Conservation (phyloP, 1,140 invertebrate genomes). For the Leptinotarsa undecemlineata region DNA sequence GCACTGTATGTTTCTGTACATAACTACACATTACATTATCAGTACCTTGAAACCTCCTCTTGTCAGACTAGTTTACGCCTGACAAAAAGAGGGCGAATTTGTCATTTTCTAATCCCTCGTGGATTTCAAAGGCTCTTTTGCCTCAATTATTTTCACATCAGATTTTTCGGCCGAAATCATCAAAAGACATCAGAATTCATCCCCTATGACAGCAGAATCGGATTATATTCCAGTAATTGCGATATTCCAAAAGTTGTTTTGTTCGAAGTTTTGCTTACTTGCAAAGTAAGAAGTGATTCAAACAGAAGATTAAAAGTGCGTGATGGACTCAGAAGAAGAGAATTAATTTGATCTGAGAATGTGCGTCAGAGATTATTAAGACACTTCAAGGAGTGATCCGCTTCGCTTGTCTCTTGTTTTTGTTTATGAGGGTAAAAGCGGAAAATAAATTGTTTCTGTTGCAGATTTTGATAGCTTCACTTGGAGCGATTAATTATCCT, state of each 20-base stretch:
- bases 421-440: neutral
- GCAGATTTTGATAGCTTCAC: neutral
- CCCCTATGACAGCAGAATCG: neutral
- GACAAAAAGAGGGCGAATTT: too few species aligned
- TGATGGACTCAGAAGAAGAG: neutral
- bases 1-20: too few species aligned
- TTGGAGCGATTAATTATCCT: too few species aligned
- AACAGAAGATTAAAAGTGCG: conserved; percentile 5
- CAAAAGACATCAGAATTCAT: neutral
- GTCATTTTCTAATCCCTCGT: neutral
- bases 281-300: neutral
- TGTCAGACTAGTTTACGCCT: neutral
- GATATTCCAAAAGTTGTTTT: neutral
- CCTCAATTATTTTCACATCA: neutral
- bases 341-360: neutral
- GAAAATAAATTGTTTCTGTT: neutral
- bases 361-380: conserved; percentile 3
- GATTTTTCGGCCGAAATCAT: neutral
- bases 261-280: conserved; percentile 8
- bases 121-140: neutral
- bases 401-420: conserved; percentile 5
- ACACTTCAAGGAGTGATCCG: neutral
- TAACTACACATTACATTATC: too few species aligned
- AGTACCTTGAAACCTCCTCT: too few species aligned
- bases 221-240: neutral